Evolutionary conservation across 2,113 vertebrate species (phyloP).

Genomic region (Chinchilla lanigera): DNA sequence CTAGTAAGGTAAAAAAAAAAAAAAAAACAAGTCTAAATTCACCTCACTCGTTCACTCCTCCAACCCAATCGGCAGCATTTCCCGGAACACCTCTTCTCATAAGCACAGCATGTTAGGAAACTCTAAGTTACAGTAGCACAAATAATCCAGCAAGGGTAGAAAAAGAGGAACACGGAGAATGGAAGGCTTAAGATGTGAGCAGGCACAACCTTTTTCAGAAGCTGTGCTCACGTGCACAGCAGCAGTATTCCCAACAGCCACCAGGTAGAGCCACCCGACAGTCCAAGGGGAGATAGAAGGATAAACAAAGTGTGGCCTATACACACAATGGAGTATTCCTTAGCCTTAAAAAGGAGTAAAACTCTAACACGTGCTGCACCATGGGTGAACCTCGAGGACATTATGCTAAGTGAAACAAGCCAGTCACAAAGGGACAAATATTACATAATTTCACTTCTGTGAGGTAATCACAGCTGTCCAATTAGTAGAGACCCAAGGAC

Average conservation of each 20-base stretch:
- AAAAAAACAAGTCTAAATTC: not conserved
- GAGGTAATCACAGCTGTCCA: not conserved
- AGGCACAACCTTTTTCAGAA: not conserved
- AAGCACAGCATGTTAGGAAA: not conserved
- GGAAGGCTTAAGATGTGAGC: not conserved
- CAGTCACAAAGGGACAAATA: not conserved
- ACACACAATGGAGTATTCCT: rapidly evolving
- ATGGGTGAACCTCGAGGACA: not conserved
- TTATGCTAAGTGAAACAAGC: not conserved
- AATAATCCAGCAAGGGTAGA: not conserved
- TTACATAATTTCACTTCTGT: not conserved
- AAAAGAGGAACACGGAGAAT: not conserved
- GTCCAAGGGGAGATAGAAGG: rapidly evolving
- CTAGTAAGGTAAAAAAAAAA: constrained; percentile 78
- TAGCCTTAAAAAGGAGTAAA: not conserved
- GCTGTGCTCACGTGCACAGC: rapidly evolving
- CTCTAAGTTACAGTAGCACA: not conserved
- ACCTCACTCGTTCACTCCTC: not conserved
- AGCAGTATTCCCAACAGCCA: not conserved
- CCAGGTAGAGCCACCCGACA: not conserved
- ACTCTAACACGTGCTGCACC: not conserved
- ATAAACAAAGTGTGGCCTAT: rapidly evolving
- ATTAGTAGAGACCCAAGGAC: not conserved
- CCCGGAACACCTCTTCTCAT: rapidly evolving
- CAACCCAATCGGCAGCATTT: not conserved